phyloP scores from a whole-genome alignment of 2,797 vertebrate genomes.

The Champsocephalus esox region DNA sequence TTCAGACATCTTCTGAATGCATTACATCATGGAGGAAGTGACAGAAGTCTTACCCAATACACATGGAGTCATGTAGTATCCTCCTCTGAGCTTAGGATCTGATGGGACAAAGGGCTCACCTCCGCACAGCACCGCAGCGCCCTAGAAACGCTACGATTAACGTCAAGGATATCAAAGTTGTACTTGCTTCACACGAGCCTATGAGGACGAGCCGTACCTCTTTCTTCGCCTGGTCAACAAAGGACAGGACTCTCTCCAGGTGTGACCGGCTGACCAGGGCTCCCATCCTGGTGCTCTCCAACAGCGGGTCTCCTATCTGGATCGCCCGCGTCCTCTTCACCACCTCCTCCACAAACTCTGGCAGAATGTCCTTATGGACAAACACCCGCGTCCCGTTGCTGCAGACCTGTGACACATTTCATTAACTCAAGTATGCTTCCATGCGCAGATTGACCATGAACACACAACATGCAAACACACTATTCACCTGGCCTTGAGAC shows the following conservation, averaged over 20 bases:
- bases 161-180: not conserved
- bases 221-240: conserved; percentile 89
- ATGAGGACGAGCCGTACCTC: conserved; percentile 81
- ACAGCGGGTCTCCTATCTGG: conserved; percentile 91
- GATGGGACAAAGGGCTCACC: conserved; percentile 88
- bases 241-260: conserved; percentile 91
- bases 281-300: conserved; percentile 95
- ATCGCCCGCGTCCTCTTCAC: conserved; percentile 91
- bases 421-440: not conserved
- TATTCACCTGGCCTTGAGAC: conserved; percentile 93
- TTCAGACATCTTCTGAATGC: not conserved
- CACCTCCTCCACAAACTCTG: conserved; percentile 90
- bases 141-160: conserved; percentile 78
- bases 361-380: conserved; percentile 90
- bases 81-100: conserved; percentile 90
- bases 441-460: not conserved
- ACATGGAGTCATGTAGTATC: conserved; percentile 95
- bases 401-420: conserved; percentile 87
- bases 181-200: not conserved
- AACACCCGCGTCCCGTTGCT: conserved; percentile 96
- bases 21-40: not conserved
- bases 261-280: conserved; percentile 92
- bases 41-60: conserved; percentile 86
- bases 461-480: not conserved
- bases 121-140: conserved; percentile 92